These are phyloP conservation scores for Agapostemon virescens DNA, from an alignment of 2,888 invertebrate genomes.

Conservation along the genomic window DNA sequence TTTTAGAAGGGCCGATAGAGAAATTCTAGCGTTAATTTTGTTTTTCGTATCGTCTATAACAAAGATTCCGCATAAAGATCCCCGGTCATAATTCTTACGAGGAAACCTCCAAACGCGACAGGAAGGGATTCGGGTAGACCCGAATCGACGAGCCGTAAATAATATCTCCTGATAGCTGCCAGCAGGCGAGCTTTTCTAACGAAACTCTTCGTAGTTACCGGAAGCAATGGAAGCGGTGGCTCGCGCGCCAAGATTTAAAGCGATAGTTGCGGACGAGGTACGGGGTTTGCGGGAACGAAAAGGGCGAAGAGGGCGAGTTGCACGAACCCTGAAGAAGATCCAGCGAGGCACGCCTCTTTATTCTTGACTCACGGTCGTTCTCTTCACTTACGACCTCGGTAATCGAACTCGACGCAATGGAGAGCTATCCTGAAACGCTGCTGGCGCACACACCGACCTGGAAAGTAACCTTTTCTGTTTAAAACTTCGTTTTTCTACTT, in stretches of 20 bases:
- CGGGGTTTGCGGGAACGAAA: background rate
- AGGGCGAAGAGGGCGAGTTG: background rate
- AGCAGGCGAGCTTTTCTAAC: conserved; percentile 64
- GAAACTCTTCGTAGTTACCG: conserved; percentile 63
- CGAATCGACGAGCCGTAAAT: conserved; percentile 24
- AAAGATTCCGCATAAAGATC: background rate
- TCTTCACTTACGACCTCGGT: conserved; percentile 29
- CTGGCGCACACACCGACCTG: background rate
- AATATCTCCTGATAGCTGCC: conserved; percentile 17
- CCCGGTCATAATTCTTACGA: background rate
- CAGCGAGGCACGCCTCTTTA: conserved; percentile 21
- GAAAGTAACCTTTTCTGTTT: background rate
- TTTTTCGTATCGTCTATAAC: background rate
- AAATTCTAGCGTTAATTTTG: background rate
- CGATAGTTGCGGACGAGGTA: conserved; percentile 65
- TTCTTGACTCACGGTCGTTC: conserved; percentile 22
- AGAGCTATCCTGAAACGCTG: conserved; percentile 61
- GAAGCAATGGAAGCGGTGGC: conserved; percentile 47
- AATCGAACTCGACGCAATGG: conserved; percentile 65
- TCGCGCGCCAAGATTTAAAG: conserved; percentile 70
- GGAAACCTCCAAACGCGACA: background rate
- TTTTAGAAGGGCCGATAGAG: background rate
- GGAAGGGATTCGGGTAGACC: conserved; percentile 6
- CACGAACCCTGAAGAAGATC: conserved; percentile 16
- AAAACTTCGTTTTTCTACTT: background rate